A percentile compares a stretch with the other conserved stretches of the same genome.
These are phyloP conservation scores for Zosterops japonicus DNA, from an alignment of 2,113 vertebrate species.

Conservation along the genomic window DNA sequence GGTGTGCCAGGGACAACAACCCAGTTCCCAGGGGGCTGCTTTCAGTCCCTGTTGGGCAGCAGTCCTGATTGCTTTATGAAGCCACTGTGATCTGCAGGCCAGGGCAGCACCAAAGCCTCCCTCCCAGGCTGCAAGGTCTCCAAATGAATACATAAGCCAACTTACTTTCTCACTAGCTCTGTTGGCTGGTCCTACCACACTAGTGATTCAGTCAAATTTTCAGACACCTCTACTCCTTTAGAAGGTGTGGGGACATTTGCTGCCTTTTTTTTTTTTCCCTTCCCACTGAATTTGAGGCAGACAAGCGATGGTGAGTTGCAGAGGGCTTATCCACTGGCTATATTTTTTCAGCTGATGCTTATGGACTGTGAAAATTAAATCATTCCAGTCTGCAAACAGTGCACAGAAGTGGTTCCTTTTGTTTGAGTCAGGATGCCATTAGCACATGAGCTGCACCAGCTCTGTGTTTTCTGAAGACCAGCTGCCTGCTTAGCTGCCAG, in stretches of 20 bases:
- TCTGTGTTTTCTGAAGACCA: neutral
- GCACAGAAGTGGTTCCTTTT: neutral
- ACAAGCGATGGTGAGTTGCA: rapidly evolving
- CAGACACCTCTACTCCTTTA: neutral
- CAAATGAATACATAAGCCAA: neutral
- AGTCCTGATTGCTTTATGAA: neutral
- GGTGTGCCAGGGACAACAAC: neutral
- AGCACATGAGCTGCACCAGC: neutral
- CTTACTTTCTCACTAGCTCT: neutral
- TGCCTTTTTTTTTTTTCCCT: neutral
- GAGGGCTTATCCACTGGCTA: neutral
- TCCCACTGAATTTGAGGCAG: neutral
- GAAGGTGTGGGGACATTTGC: neutral
- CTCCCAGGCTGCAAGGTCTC: neutral
- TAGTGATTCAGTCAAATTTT: neutral
- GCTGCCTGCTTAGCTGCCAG: neutral
- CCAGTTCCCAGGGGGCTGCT: rapidly evolving
- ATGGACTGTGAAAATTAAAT: neutral
- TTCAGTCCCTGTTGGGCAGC: neutral
- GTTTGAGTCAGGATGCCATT: neutral
- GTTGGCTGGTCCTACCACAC: neutral
- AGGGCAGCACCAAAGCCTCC: neutral
- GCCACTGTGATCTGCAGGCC: neutral
- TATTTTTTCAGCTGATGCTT: neutral
- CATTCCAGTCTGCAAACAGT: neutral